Evolutionary conservation across 2,113 vertebrate species (phyloP).

Genomic region (Seriola aureovittata): DNA sequence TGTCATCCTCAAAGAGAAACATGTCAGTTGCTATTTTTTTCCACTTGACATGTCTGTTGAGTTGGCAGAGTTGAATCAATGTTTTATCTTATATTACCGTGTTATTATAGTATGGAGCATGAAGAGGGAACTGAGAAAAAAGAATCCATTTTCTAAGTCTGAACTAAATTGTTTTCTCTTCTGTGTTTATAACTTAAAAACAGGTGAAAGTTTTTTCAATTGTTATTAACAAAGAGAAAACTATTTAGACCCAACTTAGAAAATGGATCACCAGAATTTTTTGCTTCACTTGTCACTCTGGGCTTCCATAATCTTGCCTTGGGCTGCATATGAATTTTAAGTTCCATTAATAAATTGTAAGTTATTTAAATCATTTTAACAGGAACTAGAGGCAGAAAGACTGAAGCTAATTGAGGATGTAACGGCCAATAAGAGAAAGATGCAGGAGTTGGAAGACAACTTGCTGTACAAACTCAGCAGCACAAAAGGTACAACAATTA

Average conservation of each 20-base stretch:
- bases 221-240: too few relatives aligned
- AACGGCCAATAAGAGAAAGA: constrained; percentile 89
- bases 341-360: background rate
- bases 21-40: constrained; percentile 75
- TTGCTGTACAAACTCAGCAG: constrained; percentile 89
- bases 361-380: background rate
- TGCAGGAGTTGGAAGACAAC: constrained; percentile 93
- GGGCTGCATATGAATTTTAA: background rate
- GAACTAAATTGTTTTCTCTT: too few relatives aligned
- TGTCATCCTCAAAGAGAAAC: constrained; percentile 91
- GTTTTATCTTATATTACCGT: background rate
- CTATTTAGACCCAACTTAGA: too few relatives aligned
- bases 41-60: background rate
- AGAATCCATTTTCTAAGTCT: too few relatives aligned
- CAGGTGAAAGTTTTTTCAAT: too few relatives aligned
- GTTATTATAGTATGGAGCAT: background rate
- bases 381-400: constrained; percentile 93
- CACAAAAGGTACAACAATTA: constrained; percentile 79
- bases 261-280: too few relatives aligned
- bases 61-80: background rate
- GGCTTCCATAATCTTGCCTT: background rate
- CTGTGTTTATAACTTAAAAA: too few relatives aligned
- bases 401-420: constrained; percentile 90
- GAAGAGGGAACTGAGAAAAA: too few relatives aligned
- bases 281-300: too few relatives aligned